Conservation (phyloP, 2,888 invertebrate species). For the Argyresthia goedartella region DNA sequence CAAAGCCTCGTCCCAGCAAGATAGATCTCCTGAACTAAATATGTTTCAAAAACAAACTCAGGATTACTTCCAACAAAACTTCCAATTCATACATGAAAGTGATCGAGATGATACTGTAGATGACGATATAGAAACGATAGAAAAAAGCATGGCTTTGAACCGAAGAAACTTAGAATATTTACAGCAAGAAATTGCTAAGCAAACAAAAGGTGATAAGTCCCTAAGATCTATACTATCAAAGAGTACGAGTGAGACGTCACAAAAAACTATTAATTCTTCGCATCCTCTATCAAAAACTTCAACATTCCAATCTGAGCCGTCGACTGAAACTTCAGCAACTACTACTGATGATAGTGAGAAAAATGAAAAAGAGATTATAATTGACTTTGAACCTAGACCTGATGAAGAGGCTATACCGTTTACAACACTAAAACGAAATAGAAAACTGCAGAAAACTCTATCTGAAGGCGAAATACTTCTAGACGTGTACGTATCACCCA, state of each 20-base stretch:
- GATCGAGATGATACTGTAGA: constrained; percentile 66
- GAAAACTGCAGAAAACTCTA: constrained; percentile 77
- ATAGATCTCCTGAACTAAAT: constrained; percentile 55
- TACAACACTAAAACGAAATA: constrained; percentile 62
- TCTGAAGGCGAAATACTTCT: constrained; percentile 85
- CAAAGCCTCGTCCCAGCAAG: constrained; percentile 49
- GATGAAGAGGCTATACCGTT: constrained; percentile 76
- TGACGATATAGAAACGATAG: constrained; percentile 62
- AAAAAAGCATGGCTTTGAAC: constrained; percentile 66
- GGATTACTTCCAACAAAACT: constrained; percentile 67
- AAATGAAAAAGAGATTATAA: constrained; percentile 85
- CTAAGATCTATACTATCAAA: constrained; percentile 54
- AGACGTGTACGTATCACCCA: constrained; percentile 54
- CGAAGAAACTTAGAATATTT: constrained; percentile 61
- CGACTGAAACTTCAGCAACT: constrained; percentile 63
- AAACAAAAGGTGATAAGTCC: constrained; percentile 47
- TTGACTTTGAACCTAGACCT: constrained; percentile 86
- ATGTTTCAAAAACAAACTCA: constrained; percentile 53
- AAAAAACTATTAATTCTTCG: constrained; percentile 50
- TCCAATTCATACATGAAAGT: constrained; percentile 66
- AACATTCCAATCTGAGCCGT: constrained; percentile 65
- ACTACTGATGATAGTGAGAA: constrained; percentile 70
- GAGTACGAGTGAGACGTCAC: constrained; percentile 56
- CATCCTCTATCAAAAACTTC: constrained; percentile 61
- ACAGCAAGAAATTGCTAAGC: constrained; percentile 66